Percentiles rank a stretch among this genome's conserved stretches.
Evolutionary conservation across 2,888 invertebrate species (phyloP).

Genomic region (Itoplectis maculator): DNA sequence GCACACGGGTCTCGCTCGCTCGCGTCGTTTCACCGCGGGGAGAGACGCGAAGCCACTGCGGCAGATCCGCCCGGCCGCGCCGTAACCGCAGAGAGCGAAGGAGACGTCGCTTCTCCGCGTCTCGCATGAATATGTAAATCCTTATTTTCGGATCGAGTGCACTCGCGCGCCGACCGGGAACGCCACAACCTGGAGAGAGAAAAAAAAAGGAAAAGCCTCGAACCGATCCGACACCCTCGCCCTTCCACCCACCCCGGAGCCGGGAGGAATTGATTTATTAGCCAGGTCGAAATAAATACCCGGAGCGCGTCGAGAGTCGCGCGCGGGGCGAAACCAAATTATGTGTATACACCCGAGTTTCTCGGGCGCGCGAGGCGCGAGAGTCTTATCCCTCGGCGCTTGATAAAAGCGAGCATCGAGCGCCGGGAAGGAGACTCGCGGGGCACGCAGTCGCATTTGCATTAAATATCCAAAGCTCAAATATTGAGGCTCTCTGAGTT

Average conservation of each 20-base stretch:
- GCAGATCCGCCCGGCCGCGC: too few relatives aligned
- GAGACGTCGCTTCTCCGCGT: slow-evolving; percentile 71
- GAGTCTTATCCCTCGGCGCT: slow-evolving; percentile 36
- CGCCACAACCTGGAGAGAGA: slow-evolving; percentile 80
- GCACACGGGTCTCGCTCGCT: slow-evolving; percentile 70
- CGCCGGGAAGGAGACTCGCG: slow-evolving; percentile 38
- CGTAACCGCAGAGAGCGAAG: slow-evolving; percentile 37
- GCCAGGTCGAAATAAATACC: slow-evolving; percentile 69
- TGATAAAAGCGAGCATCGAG: slow-evolving; percentile 24
- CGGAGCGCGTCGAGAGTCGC: slow-evolving; percentile 17
- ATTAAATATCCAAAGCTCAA: slow-evolving; percentile 13
- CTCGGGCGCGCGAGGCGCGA: slow-evolving; percentile 24
- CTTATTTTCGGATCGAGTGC: slow-evolving; percentile 84
- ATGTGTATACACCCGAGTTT: background rate
- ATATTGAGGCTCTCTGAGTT: background rate
- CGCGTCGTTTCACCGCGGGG: slow-evolving; percentile 53
- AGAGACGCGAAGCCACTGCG: slow-evolving; percentile 20
- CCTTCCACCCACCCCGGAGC: too few relatives aligned
- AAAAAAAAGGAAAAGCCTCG: too few relatives aligned
- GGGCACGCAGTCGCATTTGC: slow-evolving; percentile 30
- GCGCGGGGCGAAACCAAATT: slow-evolving; percentile 46
- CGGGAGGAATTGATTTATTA: slow-evolving; percentile 83
- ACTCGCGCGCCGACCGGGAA: slow-evolving; percentile 84
- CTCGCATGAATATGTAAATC: slow-evolving; percentile 84
- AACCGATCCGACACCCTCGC: slow-evolving; percentile 70